Percentiles rank a stretch among this genome's conserved stretches.
phyloP scores from a whole-genome alignment of 2,113 vertebrate genomes.

The Chaetodon trifascialis region DNA sequence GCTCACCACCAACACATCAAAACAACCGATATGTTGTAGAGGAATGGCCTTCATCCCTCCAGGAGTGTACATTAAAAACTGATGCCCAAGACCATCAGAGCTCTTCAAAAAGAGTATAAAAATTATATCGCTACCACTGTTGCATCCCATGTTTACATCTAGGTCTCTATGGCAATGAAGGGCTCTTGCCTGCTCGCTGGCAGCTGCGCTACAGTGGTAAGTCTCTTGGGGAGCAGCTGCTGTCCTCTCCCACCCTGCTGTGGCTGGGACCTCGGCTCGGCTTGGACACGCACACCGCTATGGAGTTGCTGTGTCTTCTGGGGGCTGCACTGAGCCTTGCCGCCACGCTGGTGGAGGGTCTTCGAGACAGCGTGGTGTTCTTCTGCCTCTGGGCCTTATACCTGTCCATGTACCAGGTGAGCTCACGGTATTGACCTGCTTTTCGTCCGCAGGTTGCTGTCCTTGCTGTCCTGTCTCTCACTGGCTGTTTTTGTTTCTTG shows the following conservation, averaged over 20 bases:
- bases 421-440: not conserved
- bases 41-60: too few relatives aligned
- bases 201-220: constrained; percentile 87
- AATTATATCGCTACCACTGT: not conserved
- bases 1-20: not conserved
- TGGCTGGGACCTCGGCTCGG: constrained; percentile 90
- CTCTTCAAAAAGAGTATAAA: not conserved
- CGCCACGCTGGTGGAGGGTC: constrained; percentile 77
- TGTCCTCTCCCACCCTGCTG: constrained; percentile 88
- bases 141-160: not conserved
- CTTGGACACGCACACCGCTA: constrained; percentile 90
- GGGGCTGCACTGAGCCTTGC: constrained; percentile 84
- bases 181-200: constrained; percentile 89
- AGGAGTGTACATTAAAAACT: not conserved
- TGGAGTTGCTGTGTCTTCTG: constrained; percentile 92
- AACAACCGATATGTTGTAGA: too few relatives aligned
- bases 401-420: constrained; percentile 90
- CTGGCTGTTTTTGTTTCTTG: constrained; percentile 4
- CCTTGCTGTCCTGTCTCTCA: not conserved
- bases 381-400: constrained; percentile 89
- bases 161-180: constrained; percentile 94
- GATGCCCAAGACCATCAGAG: not conserved
- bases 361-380: constrained; percentile 88
- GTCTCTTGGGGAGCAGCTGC: constrained; percentile 86
- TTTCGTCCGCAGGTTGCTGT: not conserved